A percentile compares a stretch with the other conserved stretches of the same genome.
Evolutionary conservation across 2,113 vertebrate species (phyloP).

Genomic region (Orientallactaga bullata): DNA sequence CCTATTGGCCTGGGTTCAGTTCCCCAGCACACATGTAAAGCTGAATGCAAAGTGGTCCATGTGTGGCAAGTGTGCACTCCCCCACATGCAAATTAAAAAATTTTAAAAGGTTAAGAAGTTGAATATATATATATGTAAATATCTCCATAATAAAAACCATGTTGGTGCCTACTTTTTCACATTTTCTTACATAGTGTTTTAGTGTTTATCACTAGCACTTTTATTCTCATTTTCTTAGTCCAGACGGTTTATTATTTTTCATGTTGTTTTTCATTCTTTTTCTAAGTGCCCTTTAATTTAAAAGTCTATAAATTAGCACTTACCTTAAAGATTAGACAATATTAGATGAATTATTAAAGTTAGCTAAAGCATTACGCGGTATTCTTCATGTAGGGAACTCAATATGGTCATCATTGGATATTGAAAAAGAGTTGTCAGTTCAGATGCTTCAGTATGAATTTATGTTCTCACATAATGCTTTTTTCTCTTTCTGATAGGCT

Average conservation of each 20-base stretch:
- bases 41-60: no score
- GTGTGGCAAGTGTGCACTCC: no score
- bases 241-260: neutral
- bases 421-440: conserved; percentile 43
- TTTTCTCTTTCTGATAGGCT: conserved; percentile 88
- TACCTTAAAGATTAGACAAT: conserved; percentile 34
- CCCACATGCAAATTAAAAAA: no score
- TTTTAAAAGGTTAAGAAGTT: no score
- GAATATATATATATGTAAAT: no score
- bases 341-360: conserved; percentile 26
- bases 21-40: no score
- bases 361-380: conserved; percentile 59
- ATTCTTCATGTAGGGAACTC: conserved; percentile 9
- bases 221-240: neutral
- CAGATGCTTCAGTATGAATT: conserved; percentile 31
- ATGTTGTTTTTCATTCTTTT: neutral
- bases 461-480: conserved; percentile 63
- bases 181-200: neutral
- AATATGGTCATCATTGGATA: conserved; percentile 4
- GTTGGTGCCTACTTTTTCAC: neutral
- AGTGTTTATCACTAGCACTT: neutral
- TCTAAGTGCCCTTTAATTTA: neutral
- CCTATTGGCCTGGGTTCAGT: no score
- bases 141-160: no score
- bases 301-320: conserved; percentile 13